Base-by-base conservation (phyloP, 2,113 vertebrate genomes). In the Caranx melampygus region DNA sequence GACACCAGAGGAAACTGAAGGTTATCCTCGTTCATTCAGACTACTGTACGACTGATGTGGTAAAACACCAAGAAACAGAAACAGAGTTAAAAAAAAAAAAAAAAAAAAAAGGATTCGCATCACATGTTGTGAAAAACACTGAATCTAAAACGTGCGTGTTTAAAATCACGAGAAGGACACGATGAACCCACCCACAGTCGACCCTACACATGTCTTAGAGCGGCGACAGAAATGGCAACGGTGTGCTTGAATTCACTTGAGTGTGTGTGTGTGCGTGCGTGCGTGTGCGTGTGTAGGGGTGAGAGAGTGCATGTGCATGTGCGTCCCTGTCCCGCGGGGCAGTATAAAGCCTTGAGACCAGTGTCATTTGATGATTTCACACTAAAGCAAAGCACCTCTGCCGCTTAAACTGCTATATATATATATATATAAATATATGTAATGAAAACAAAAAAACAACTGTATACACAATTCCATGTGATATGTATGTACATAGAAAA, bases 391-490 rank as follows among this genome's bases (percentile, higher is more conserved):
- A 76, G 73, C 77, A 60, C 51, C 59, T 88, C 26, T 70, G 59
- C 20, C 13, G 33, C 54, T 79, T 44, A 57, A 75, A 75, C 52
- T 35, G 37, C 59, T 63, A 58, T 61, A 68, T 85, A 59, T 89
- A 78, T 63, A 58, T 61, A 68, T 85, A 59, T 89, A 78, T 26
- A 26, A 26, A 26, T 26, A 26, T 26, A 26, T 26, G 26, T 9
- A 91, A 88, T 91, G 87, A 73, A 75, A 88, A 74, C 85, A 62
- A 83, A 75, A 75, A 33, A 0, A 70, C 51, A 0, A 70, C 51
- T 89, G 81, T 92, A 89, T 83, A 87, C 75, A 76, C 8, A 88
- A 20, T 77, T 81, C 11, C 37, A n/a, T 75, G 73, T 73, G 70
- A 20, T 72, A 40, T 73, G 15, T 84, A 52, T 87, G 26, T 80